Evolutionary conservation across 2,888 invertebrate genomes (phyloP), one percentile per base, ranked within the genome.

Genomic region (Pediacus dermestoides): DNA sequence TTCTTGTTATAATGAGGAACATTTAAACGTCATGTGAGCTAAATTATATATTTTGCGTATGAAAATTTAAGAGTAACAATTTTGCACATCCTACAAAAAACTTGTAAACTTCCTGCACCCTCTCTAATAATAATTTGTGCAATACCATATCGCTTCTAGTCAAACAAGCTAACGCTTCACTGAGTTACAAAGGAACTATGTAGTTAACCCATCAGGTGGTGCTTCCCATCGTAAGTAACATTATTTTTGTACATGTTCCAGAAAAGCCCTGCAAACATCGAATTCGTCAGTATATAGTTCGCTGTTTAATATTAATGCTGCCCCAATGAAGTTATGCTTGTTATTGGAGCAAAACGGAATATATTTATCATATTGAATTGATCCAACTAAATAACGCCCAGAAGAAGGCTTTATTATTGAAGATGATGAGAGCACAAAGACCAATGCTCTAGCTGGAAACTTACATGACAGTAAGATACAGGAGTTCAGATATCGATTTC

Each of bases 221-320:
- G n/a, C n/a, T n/a, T n/a, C n/a, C n/a, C n/a, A n/a, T n/a, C n/a
- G n/a, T n/a, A n/a, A n/a, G n/a, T n/a, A n/a, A n/a, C n/a, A n/a
- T n/a, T n/a, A n/a, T n/a, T n/a, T n/a, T n/a, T 25, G 4, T n/a
- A 11, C 10, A n/a, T 25, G 4, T 25, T 25, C 4, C 4, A 25
- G 25, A 25, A 4, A 9, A n/a, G 9, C 10, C 4, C 16, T 3
- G 7, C 23, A 3, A 36, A 35, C n/a, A 31, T 38, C n/a, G 39
- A 31, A 7, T 39, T 34, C 15, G 15, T 71, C 8, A 70, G 74
- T 0, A 70, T 71, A 66, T 44, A 56, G 1, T 30, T 58, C n/a
- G n/a, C 0, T 73, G 72, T 42, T 51, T 72, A 1, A 3, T 58
- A 0, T 58, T 58, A 12, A 70, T 73, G 70, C 59, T 61, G 45